phyloP scores from a whole-genome alignment of 23 tunicate genomes.

The Clavelina lepadiformis region DNA sequence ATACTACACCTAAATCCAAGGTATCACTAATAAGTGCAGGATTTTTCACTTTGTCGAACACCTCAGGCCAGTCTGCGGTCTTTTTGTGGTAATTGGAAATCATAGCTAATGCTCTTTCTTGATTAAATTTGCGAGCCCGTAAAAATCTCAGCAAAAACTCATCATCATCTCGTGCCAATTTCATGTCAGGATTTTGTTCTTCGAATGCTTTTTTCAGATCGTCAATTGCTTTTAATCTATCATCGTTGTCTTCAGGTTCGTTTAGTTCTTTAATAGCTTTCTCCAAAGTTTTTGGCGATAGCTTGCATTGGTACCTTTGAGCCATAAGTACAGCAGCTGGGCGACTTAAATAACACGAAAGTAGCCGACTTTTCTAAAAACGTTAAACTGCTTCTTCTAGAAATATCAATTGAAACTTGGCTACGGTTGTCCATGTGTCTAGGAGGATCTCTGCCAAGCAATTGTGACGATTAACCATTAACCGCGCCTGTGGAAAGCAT shows the following conservation, averaged over 20 bases:
- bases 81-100: slow-evolving; percentile 57
- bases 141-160: slow-evolving; percentile 55
- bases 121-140: slow-evolving; percentile 68
- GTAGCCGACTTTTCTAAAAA: no score
- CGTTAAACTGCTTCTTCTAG: no score
- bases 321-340: no score
- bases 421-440: no score
- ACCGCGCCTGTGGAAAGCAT: no score
- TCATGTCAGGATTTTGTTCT: slow-evolving; percentile 14
- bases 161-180: slow-evolving; percentile 44
- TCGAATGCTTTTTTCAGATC: slow-evolving; percentile 38
- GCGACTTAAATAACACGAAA: no score
- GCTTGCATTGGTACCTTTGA: slow-evolving; percentile 55
- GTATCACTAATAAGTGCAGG: slow-evolving; percentile 40
- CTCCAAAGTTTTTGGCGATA: slow-evolving; percentile 32
- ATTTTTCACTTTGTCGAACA: slow-evolving; percentile 54
- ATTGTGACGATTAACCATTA: no score
- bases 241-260: slow-evolving; percentile 67
- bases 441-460: no score
- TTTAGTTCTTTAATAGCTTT: slow-evolving; percentile 73
- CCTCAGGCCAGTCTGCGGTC: slow-evolving; percentile 36
- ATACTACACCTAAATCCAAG: slow-evolving; percentile 30
- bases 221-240: slow-evolving; percentile 63
- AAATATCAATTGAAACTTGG: no score
- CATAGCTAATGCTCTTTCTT: slow-evolving; percentile 64